Percentiles rank a stretch among this genome's conserved stretches.
These are phyloP conservation scores for Myotis davidii DNA, from an alignment of 2,113 vertebrate species.

Conservation along the genomic window DNA sequence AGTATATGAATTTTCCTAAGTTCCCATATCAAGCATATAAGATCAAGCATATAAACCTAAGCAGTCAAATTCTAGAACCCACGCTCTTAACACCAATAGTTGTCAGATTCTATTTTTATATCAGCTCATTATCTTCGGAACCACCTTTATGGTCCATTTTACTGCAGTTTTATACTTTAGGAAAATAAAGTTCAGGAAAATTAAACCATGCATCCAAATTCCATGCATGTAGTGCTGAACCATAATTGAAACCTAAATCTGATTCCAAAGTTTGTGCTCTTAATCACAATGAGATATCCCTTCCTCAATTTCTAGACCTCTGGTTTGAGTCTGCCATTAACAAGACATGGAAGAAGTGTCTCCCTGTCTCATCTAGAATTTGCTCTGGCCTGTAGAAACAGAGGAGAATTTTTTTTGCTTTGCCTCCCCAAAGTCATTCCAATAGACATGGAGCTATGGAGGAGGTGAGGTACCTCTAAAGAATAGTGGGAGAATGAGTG, in stretches of 20 bases:
- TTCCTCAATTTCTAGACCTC: background rate
- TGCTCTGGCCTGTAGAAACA: background rate
- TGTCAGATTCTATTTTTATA: background rate
- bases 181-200: slow-evolving; percentile 13
- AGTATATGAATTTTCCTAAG: background rate
- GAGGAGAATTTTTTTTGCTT: background rate
- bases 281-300: background rate
- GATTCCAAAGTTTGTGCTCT: background rate
- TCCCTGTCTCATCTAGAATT: background rate
- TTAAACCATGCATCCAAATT: background rate
- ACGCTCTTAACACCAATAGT: background rate
- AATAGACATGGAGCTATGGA: background rate
- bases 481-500: background rate
- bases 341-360: background rate
- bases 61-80: background rate
- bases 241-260: background rate
- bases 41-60: background rate
- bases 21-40: background rate
- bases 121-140: background rate
- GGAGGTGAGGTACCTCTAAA: background rate
- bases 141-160: background rate
- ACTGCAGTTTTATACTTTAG: background rate
- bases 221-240: background rate
- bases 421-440: background rate
- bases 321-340: background rate